Evolutionary conservation across 2,113 vertebrate genomes (phyloP), one percentile per base, ranked within the genome.

Genomic region (Cynoglossus semilaevis): DNA sequence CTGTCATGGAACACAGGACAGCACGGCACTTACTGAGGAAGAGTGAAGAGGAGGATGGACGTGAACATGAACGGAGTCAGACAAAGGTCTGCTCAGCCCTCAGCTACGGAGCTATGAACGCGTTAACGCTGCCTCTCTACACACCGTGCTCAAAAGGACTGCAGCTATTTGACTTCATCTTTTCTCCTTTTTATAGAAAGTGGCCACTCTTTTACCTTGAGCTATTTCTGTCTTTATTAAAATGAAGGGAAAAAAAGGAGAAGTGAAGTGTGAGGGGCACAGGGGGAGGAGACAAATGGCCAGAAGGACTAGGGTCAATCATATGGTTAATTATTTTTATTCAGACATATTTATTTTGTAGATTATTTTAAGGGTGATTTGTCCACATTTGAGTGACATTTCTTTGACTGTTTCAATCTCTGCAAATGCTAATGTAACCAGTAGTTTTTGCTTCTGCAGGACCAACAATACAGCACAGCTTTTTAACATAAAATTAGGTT

Each of bases 51-150:
- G 15, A 45, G 43, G 8, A 1, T 1, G 5, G 7, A 8, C 7
- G 22, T 83, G 69, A 82, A 81, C 73, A 78, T 77, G 58, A 83
- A 87, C 77, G 81, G 67, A 79, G 72, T 76, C 72, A 72, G 36
- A 81, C 64, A 76, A 83, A 85, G 80, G 74, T 83, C 71, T 76
- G 38, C 49, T 60, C 54, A 53, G 50, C 76, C 67, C 58, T 75
- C 53, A 50, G 69, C 22, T 19, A 58, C 49, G 42, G 36, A 63
- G 46, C 66, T 43, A 60, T 63, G 72, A 60, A 66, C 63, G 41
- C 71, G 44, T 43, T 61, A 36, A 58, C 43, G 48, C 58, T 43
- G 52, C 60, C 76, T n/a, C 58, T 61, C 44, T 19, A 2, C 51
- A 56, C 40, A 49, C 48, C 45, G 35, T 58, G 72, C 55, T 72